Conservation (phyloP, 2,888 invertebrate species). For the Caradrina clavipalpis region DNA sequence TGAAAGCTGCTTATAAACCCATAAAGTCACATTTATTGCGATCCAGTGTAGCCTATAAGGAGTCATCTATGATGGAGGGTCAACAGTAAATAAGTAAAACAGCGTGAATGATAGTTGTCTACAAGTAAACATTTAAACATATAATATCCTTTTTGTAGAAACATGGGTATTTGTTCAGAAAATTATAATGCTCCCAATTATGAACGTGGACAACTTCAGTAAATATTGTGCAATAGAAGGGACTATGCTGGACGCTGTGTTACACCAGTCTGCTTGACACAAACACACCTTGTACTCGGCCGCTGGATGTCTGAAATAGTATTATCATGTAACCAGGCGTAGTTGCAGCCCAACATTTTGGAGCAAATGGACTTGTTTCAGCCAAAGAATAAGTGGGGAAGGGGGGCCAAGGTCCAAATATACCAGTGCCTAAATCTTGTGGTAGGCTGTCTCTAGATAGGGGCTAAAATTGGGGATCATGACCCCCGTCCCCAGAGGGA, state of each 20-base stretch:
- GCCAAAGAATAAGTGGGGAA: no score
- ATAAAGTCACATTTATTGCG: slow-evolving; percentile 87
- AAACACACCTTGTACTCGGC: slow-evolving; percentile 85
- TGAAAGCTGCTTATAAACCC: slow-evolving; percentile 88
- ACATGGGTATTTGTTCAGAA: slow-evolving; percentile 22
- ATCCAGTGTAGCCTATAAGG: slow-evolving; percentile 77
- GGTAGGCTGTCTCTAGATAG: no score
- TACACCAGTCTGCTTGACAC: slow-evolving; percentile 86
- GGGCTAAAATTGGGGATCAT: no score
- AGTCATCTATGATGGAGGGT: slow-evolving; percentile 72
- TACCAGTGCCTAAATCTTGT: no score
- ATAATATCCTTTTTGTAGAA: slow-evolving; percentile 27
- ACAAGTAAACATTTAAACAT: slow-evolving; percentile 29
- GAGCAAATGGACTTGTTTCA: no score
- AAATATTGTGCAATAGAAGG: slow-evolving; percentile 47
- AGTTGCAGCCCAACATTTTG: background rate
- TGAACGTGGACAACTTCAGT: slow-evolving; percentile 30
- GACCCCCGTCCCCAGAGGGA: no score
- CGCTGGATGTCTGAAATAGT: slow-evolving; percentile 77
- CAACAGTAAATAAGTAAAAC: slow-evolving; percentile 56
- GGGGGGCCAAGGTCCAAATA: no score
- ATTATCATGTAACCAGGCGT: background rate
- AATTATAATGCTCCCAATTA: slow-evolving; percentile 32
- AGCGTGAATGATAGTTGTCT: slow-evolving; percentile 43
- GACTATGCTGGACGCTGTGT: slow-evolving; percentile 64